Percentiles rank a stretch among this genome's conserved stretches.
phyloP scores from a whole-genome alignment of 2,888 invertebrate genomes.

The Ophion ventricosus region DNA sequence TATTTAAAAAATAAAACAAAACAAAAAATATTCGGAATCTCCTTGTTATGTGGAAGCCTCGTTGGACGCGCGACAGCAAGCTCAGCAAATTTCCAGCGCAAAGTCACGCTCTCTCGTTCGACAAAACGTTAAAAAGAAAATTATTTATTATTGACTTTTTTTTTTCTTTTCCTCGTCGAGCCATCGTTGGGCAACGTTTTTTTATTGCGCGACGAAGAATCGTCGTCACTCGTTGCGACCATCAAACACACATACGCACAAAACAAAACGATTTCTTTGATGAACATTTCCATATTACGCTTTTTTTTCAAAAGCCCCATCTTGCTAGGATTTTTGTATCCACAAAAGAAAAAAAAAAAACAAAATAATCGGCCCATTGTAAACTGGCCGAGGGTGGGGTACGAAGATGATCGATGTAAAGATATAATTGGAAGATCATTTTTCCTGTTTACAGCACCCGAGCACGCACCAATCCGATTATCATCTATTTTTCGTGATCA shows the following conservation, averaged over 20 bases:
- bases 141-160: background rate
- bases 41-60: background rate
- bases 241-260: too few species aligned
- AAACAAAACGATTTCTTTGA: background rate
- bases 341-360: too few species aligned
- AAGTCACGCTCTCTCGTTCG: constrained; percentile 11
- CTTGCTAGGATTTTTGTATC: background rate
- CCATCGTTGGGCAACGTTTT: background rate
- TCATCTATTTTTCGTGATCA: background rate
- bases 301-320: background rate
- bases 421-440: too few species aligned
- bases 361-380: too few species aligned
- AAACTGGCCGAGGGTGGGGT: too few species aligned
- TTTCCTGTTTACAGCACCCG: too few species aligned
- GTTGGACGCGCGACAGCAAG: background rate
- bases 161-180: background rate
- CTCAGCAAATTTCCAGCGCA: constrained; percentile 12
- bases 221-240: background rate
- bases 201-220: background rate
- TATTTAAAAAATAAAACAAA: background rate
- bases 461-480: background rate
- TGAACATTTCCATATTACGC: background rate
- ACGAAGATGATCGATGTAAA: background rate
- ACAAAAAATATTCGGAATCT: background rate
- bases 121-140: background rate